Percentiles rank a stretch among this genome's conserved stretches.
Conservation (phyloP, 2,797 vertebrate genomes). For the Syngnathus rostellatus region DNA sequence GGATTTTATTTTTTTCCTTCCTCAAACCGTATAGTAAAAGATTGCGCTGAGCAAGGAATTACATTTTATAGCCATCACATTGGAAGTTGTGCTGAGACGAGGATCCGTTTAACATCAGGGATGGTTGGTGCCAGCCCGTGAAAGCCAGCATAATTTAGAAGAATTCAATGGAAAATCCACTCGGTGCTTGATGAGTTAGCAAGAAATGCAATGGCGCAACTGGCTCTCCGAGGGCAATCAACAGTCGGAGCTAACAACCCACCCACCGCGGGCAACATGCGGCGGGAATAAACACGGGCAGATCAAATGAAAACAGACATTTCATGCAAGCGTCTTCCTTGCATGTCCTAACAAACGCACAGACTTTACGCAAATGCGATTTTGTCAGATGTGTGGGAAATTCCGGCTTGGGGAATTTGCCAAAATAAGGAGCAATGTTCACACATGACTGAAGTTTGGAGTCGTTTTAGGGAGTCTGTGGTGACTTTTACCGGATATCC, state of each 20-base stretch:
- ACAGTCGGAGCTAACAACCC: conserved; percentile 25
- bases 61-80: neutral
- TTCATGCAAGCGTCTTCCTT: conserved; percentile 29
- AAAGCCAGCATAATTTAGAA: conserved; percentile 43
- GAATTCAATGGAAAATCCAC: conserved; percentile 36
- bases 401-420: conserved; percentile 24
- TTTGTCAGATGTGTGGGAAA: conserved; percentile 38
- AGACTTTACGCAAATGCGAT: conserved; percentile 38
- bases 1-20: no score
- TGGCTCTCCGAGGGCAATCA: conserved; percentile 39
- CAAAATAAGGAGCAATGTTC: conserved; percentile 32
- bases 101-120: conserved; percentile 17
- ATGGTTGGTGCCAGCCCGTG: conserved; percentile 13
- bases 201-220: conserved; percentile 28
- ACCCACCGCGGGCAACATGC: conserved; percentile 23
- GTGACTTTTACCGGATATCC: conserved; percentile 18
- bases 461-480: conserved; percentile 27
- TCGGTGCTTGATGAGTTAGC: conserved; percentile 43
- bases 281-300: conserved; percentile 36
- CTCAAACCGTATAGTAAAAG: neutral
- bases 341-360: conserved; percentile 19
- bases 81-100: conserved; percentile 6
- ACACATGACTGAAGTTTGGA: conserved; percentile 24
- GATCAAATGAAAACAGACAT: conserved; percentile 46
- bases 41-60: neutral